Base-by-base conservation (phyloP, 35 echinoderm and acorn worm genomes). In the Apostichopus parvimensis region DNA sequence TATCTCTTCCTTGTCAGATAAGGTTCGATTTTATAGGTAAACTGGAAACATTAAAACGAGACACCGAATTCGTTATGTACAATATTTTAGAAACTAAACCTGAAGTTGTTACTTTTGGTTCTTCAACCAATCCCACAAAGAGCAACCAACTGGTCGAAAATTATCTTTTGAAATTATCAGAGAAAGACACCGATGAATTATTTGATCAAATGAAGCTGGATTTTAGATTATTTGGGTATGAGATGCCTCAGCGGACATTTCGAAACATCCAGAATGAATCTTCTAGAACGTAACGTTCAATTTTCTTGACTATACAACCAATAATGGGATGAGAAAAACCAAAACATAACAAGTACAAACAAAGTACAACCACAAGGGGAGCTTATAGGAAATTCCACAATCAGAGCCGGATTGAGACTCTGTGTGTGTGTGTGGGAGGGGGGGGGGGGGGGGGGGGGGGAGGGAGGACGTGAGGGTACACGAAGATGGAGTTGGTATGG, bases 221-320 rank as follows among this genome's bases (percentile, higher is more conserved):
- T 61, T 87, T 87, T 21, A 61, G 14, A 60, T 18, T 87, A 21
- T 87, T 87, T 87, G 83, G 83, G 8, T 87, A 87, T 23, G 57
- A 61, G 20, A 87, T 58, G 34, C 83, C 83, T 18, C 8, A 61
- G 24, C 24, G 24, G 58, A 12, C 12, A 61, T 61, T 61, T 9
- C 58, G 58, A 9, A 61, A 61, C 7, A 61, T 61, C 58, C 7
- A 61, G 58, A 61, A 61, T 9, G 7, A 61, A 61, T 61, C 7
- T 61, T 61, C 2, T 45, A 45, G 34, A 45, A 45, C 34, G 34
- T 45, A 45, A 45, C 34, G 34, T 45, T 45, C 34, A 45, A 45
- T 45, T 45, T 45, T 45, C 34, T 4, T 45, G 34, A 45, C 34
- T 45, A 45, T 45, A 45, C 34, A 45, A 0, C 34, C 34, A 45